phyloP scores from a whole-genome alignment of 2,888 invertebrate species.

The Apoda limacodes region DNA sequence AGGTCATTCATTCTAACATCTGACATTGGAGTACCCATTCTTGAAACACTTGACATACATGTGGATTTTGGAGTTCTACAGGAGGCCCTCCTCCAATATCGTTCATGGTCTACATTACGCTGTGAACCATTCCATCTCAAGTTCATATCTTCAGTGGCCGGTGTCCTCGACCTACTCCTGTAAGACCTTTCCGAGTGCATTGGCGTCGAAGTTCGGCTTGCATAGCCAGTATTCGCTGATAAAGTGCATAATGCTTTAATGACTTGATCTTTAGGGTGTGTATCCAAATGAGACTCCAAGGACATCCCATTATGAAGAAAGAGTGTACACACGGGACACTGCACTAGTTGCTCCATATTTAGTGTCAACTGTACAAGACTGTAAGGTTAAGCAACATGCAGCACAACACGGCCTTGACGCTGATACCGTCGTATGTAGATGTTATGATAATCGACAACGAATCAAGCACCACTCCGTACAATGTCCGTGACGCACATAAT shows the following conservation, averaged over 20 bases:
- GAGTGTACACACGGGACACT: conserved; percentile 88
- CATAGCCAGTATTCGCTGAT: conserved; percentile 50
- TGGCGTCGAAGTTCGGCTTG: conserved; percentile 53
- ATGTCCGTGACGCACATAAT: conserved; percentile 56
- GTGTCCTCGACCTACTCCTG: conserved; percentile 50
- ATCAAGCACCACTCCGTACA: conserved; percentile 38
- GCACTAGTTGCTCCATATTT: conserved; percentile 61
- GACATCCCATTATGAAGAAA: conserved; percentile 86
- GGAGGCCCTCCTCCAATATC: conserved; percentile 53
- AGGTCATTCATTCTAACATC: conserved; percentile 43
- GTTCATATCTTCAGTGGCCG: conserved; percentile 41
- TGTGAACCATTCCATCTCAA: conserved; percentile 39
- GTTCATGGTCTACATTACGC: conserved; percentile 42
- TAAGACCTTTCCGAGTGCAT: conserved; percentile 50
- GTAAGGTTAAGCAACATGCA: neutral
- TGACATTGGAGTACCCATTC: conserved; percentile 36
- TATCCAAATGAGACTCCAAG: conserved; percentile 83
- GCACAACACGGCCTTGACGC: too few species aligned
- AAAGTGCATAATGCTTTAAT: conserved; percentile 78
- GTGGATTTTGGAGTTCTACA: conserved; percentile 41
- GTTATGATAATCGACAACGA: conserved; percentile 38
- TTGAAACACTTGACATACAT: conserved; percentile 33
- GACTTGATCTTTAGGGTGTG: conserved; percentile 90
- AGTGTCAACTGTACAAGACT: neutral
- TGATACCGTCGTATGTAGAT: conserved; percentile 34